Evolutionary conservation across 2,888 invertebrate species (phyloP), one percentile per base, ranked within the genome.

Genomic region (Teleiodes luculella): DNA sequence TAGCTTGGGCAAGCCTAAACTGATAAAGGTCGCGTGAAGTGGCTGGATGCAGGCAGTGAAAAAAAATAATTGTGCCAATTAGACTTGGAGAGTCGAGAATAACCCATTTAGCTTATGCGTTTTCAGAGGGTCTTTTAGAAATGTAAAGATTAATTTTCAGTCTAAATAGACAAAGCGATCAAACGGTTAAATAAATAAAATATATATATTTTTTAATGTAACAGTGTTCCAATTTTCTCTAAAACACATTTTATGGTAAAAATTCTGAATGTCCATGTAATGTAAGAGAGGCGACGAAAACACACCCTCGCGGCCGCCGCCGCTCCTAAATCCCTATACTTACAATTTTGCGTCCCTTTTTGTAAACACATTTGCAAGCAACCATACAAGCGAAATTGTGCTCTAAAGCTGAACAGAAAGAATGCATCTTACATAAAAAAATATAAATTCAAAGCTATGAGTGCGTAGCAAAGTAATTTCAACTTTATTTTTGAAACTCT

Each of bases 261-360:
- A 20, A 43, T 30, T 67, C 58, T 49, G 59, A 71, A 28, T 41
- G 18, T 51, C 28, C 31, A 39, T 41, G 37, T 39, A 24, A 41
- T 51, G 51, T 53, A 53, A 53, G 20, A 41, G 46, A 4, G 39
- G 37, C 39, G 48, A 35, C 36, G 51, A 51, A 41, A 51, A 18
- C 46, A 41, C 46, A 52, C 72, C 61, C 69, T 58, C 62, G 64
- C 67, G 68, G 68, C 72, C 61, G 68, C 58, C 62, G 64, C 67
- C 69, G 68, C 74, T 68, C 73, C 76, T 72, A 87, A 87, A 89
- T 86, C 87, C 85, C 85, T 81, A 80, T 86, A 83, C 86, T 88
- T 87, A 86, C 86, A 85, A 86, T 86, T 86, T 83, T 79, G 80
- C 83, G 76, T 79, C 83, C 80, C 81, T 84, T 85, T 48, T 83